phyloP scores from a whole-genome alignment of 1,140 invertebrate genomes.

The Lepidurus arcticus region DNA sequence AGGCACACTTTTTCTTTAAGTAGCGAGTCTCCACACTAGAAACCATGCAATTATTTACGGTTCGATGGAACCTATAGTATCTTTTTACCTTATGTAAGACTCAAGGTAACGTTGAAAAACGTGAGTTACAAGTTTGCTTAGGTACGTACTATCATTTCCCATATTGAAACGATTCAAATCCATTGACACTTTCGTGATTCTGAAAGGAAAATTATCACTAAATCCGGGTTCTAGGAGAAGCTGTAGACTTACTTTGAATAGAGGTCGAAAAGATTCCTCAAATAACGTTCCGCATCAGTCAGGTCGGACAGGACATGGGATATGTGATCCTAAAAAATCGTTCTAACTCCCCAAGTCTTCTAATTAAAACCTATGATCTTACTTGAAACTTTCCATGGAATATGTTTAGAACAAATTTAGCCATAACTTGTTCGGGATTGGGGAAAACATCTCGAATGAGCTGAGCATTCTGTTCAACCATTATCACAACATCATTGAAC shows the following conservation, averaged over 20 bases:
- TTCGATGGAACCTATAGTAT: no score
- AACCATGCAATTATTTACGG: slow-evolving; percentile 38
- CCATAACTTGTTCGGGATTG: slow-evolving; percentile 97
- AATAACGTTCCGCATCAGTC: slow-evolving; percentile 76
- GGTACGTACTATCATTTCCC: slow-evolving; percentile 70
- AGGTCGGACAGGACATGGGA: slow-evolving; percentile 69
- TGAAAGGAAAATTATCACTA: slow-evolving; percentile 40
- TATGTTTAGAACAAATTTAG: slow-evolving; percentile 94
- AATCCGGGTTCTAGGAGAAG: slow-evolving; percentile 31
- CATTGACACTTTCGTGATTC: slow-evolving; percentile 64
- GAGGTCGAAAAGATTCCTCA: slow-evolving; percentile 79
- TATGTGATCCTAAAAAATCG: slow-evolving; percentile 63
- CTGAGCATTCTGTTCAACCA: slow-evolving; percentile 82
- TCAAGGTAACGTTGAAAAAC: slow-evolving; percentile 77
- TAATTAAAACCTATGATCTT: slow-evolving; percentile 35
- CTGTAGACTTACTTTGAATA: slow-evolving; percentile 62
- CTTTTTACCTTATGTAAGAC: slow-evolving; percentile 62
- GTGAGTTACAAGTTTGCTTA: slow-evolving; percentile 71
- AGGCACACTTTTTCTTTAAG: slow-evolving; percentile 65
- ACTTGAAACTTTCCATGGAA: slow-evolving; percentile 84
- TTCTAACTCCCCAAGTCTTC: slow-evolving; percentile 37
- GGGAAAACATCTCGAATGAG: slow-evolving; percentile 89
- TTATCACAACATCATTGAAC: slow-evolving; percentile 81
- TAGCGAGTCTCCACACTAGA: slow-evolving; percentile 66
- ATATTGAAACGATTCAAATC: slow-evolving; percentile 68